Base-by-base conservation (phyloP, 2,113 vertebrate genomes). In the Beaufortia kweichowensis region DNA sequence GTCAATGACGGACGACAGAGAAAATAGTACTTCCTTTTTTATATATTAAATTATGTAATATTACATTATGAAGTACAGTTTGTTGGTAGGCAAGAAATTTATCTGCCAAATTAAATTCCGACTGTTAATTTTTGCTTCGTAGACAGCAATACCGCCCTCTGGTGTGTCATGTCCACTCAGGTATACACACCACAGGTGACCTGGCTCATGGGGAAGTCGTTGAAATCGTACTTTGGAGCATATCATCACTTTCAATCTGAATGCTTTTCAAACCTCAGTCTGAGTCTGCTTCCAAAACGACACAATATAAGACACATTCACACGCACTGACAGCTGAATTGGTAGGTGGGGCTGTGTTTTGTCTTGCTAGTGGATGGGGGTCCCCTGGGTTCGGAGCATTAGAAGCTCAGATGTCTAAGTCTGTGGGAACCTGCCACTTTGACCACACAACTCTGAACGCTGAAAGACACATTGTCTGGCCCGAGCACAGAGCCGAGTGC, bases 61-160 rank as follows among this genome's bases (percentile, higher is more conserved):
- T n/a, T n/a, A n/a, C n/a, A n/a, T n/a, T n/a, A n/a, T n/a, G n/a
- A n/a, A n/a, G n/a, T n/a, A n/a, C n/a, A n/a, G n/a, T n/a, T n/a
- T n/a, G n/a, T n/a, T n/a, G n/a, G n/a, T n/a, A n/a, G n/a, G n/a
- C n/a, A n/a, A n/a, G n/a, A n/a, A 14, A 15, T 17, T 46, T 46
- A 17, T 14, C 4, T 46, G 12, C 3, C 14, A n/a, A n/a, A n/a
- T n/a, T n/a, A n/a, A n/a, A n/a, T 14, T 3, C 11, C 11, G 12
- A 3, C 43, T 57, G 53, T 79, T 46, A 46, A 46, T 67, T n/a
- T 55, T 68, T 23, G 33, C 17, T 14, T 60, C 53, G n/a, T 6
- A 72, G 78, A 74, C 41, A 53, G 65, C 74, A 78, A 75, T 26
- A 81, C 29, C 77, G 77, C 70, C 81, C 82, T 82, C 84, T 83